These are phyloP conservation scores for Thaleichthys pacificus DNA, from an alignment of 2,797 vertebrate species.

Conservation along the genomic window DNA sequence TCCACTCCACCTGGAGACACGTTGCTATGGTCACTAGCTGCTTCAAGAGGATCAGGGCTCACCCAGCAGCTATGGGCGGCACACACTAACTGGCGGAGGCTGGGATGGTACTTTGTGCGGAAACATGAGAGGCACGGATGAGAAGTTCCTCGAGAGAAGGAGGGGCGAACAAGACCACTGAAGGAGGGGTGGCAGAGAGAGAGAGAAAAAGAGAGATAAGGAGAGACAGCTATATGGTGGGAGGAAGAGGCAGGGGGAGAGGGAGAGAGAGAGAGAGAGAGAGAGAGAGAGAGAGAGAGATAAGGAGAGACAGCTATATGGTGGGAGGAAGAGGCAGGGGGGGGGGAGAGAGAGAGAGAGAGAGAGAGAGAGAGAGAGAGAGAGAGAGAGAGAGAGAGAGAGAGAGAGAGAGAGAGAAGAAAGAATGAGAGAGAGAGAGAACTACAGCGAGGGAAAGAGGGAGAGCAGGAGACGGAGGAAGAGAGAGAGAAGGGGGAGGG, in stretches of 20 bases:
- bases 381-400: conserved; percentile 18
- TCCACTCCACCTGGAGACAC: conserved; percentile 92
- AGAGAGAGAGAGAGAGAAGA: conserved; percentile 2
- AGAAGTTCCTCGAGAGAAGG: neutral
- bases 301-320: too few species aligned
- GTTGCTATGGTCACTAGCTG: conserved; percentile 8
- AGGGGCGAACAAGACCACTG: too few species aligned
- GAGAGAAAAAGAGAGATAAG: neutral
- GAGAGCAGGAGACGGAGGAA: neutral
- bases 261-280: neutral
- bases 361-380: conserved; percentile 8
- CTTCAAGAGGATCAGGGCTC: conserved; percentile 43
- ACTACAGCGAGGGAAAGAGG: neutral
- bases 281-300: neutral
- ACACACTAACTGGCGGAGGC: too few species aligned
- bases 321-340: too few species aligned
- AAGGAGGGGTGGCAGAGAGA: neutral
- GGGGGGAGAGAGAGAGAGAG: neutral
- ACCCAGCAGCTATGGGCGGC: conserved; percentile 27
- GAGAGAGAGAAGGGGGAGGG: neutral
- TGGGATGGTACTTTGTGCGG: too few species aligned
- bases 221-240: neutral
- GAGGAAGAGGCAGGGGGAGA: neutral
- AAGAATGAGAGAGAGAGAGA: conserved; percentile 24
- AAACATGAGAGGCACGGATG: neutral